Evolutionary conservation across 2,888 invertebrate genomes (phyloP).

Genomic region (Rhaphigaster nebulosa): DNA sequence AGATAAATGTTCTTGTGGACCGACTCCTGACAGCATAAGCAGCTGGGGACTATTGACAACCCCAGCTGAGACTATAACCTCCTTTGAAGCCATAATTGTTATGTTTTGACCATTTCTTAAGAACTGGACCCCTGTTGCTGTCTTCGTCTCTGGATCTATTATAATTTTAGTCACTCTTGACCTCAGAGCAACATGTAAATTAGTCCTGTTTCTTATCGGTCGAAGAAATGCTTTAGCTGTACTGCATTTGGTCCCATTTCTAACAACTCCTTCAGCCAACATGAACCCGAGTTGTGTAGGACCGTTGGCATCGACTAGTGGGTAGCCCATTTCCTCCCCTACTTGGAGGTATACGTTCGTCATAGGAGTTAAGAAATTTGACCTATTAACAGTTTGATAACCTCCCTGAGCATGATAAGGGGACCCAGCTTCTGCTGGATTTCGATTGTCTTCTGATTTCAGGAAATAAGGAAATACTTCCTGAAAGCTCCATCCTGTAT

Average conservation of each 20-base stretch:
- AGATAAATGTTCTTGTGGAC: conserved; percentile 75
- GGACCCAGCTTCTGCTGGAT: conserved; percentile 83
- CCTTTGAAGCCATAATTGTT: conserved; percentile 77
- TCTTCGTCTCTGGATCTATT: conserved; percentile 75
- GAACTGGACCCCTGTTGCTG: conserved; percentile 87
- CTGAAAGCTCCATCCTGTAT: conserved; percentile 88
- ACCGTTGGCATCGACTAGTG: conserved; percentile 88
- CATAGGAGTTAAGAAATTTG: conserved; percentile 87
- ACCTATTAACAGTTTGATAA: conserved; percentile 86
- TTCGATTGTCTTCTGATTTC: conserved; percentile 91
- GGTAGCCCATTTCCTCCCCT: conserved; percentile 86
- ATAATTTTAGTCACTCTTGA: conserved; percentile 73
- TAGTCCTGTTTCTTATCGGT: conserved; percentile 82
- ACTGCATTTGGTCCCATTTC: conserved; percentile 87
- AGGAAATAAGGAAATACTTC: conserved; percentile 87
- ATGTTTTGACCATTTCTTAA: conserved; percentile 79
- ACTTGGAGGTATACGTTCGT: conserved; percentile 84
- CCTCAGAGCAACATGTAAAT: conserved; percentile 87
- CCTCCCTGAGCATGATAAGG: conserved; percentile 86
- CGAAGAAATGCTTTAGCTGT: conserved; percentile 89
- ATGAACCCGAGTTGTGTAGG: conserved; percentile 89
- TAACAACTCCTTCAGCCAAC: conserved; percentile 85
- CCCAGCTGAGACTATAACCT: conserved; percentile 89
- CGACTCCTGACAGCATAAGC: conserved; percentile 87
- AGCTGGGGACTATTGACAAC: conserved; percentile 82